These are phyloP conservation scores for Centruroides vittatus DNA, from an alignment of 1,140 invertebrate species.

Conservation along the genomic window DNA sequence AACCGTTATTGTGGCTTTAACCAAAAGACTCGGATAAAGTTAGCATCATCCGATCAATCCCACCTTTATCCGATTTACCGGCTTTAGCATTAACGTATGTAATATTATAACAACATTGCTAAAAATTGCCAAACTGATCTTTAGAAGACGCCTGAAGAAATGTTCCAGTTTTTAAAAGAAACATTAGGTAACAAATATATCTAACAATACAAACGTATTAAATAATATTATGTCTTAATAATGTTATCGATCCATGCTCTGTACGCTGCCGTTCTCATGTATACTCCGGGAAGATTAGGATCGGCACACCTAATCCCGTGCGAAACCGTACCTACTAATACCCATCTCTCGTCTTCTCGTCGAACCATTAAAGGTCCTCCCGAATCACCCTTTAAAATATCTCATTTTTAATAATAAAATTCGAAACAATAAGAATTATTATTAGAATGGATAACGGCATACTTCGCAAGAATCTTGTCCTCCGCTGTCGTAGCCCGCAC, in stretches of 20 bases:
- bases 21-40: too few species aligned
- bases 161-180: too few species aligned
- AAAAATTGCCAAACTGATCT: too few species aligned
- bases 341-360: slow-evolving; percentile 57
- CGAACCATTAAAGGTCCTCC: slow-evolving; percentile 79
- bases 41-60: too few species aligned
- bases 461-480: slow-evolving; percentile 85
- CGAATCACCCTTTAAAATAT: slow-evolving; percentile 51
- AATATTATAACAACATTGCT: too few species aligned
- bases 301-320: slow-evolving; percentile 90
- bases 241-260: slow-evolving; percentile 58
- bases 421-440: slow-evolving; percentile 31
- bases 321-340: slow-evolving; percentile 81
- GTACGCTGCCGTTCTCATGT: slow-evolving; percentile 82
- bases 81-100: too few species aligned
- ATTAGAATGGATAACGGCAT: background rate
- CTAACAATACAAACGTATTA: too few species aligned
- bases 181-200: too few species aligned
- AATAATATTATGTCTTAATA: background rate
- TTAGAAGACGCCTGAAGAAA: too few species aligned
- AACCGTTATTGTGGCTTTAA: too few species aligned
- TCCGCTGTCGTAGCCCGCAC: slow-evolving; percentile 80
- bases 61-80: too few species aligned
- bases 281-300: slow-evolving; percentile 61
- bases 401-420: background rate